Conservation (phyloP, 92 coral and sea anemone species). For the Nematostella vectensis region DNA sequence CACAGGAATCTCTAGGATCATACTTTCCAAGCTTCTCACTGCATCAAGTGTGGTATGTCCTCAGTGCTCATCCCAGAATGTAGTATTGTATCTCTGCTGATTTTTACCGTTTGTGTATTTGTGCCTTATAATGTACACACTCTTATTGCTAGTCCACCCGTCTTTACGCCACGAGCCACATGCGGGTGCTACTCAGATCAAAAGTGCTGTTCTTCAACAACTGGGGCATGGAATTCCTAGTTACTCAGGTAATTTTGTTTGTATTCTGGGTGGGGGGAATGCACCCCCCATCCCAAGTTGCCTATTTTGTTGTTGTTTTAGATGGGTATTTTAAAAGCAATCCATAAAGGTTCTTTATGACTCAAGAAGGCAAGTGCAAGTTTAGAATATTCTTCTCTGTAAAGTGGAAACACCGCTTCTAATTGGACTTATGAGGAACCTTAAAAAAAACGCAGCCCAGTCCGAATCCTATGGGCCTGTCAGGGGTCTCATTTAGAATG, state of each 20-base stretch:
- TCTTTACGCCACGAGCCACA: slow-evolving; percentile 82
- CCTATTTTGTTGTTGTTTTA: not conserved
- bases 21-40: slow-evolving; percentile 87
- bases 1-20: slow-evolving; percentile 78
- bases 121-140: not conserved
- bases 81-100: not conserved
- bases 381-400: too few species aligned
- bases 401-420: too few species aligned
- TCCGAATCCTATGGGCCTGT: too few species aligned
- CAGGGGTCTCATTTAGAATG: too few species aligned
- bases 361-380: not conserved
- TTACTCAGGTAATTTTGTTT: slow-evolving; percentile 59
- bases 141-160: slow-evolving; percentile 49
- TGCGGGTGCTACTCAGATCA: slow-evolving; percentile 84
- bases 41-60: slow-evolving; percentile 64
- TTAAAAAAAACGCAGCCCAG: too few species aligned
- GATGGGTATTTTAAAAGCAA: not conserved
- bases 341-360: not conserved
- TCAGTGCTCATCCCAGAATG: not conserved
- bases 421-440: too few species aligned
- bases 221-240: slow-evolving; percentile 96
- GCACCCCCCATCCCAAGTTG: too few species aligned
- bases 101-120: not conserved
- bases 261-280: too few species aligned
- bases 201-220: slow-evolving; percentile 89